These are phyloP conservation scores for Bombyx huttoni DNA, from an alignment of 2,888 invertebrate genomes.

Conservation along the genomic window DNA sequence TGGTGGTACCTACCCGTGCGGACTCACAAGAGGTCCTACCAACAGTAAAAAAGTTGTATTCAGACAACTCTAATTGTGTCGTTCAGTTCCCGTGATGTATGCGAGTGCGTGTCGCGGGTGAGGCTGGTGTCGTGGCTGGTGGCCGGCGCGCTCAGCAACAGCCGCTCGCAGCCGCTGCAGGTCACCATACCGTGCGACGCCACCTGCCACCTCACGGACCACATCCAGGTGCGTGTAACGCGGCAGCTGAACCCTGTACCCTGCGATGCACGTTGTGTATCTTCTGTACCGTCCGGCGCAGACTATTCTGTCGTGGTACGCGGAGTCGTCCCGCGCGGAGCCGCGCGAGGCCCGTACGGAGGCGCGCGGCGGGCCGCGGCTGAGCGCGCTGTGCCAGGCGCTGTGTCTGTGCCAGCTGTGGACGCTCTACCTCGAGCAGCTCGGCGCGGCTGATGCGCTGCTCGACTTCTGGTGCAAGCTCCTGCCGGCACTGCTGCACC, in stretches of 20 bases:
- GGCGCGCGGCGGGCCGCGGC: background rate
- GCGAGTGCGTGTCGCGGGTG: constrained; percentile 96
- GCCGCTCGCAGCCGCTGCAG: constrained; percentile 75
- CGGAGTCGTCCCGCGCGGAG: constrained; percentile 88
- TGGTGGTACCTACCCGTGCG: no score
- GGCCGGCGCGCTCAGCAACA: constrained; percentile 93
- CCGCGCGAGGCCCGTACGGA: constrained; percentile 46
- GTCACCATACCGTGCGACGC: constrained; percentile 97
- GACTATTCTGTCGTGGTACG: constrained; percentile 96
- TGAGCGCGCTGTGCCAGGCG: constrained; percentile 97
- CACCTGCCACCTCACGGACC: constrained; percentile 96
- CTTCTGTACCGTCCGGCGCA: constrained; percentile 14
- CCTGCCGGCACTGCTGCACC: constrained; percentile 93
- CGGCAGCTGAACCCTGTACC: background rate
- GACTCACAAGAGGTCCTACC: no score
- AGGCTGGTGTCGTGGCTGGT: constrained; percentile 96
- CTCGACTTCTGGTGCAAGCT: constrained; percentile 99
- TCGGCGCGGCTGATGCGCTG: constrained; percentile 79
- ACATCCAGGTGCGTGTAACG: constrained; percentile 78
- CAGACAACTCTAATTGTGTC: background rate
- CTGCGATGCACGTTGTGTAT: no score
- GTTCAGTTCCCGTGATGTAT: constrained; percentile 87
- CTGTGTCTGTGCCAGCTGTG: constrained; percentile 98
- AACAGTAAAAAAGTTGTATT: no score
- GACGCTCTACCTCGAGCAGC: constrained; percentile 97